Evolutionary conservation across 1,140 invertebrate species (phyloP), one percentile per base, ranked within the genome.

Genomic region (Zaprionus africanus): DNA sequence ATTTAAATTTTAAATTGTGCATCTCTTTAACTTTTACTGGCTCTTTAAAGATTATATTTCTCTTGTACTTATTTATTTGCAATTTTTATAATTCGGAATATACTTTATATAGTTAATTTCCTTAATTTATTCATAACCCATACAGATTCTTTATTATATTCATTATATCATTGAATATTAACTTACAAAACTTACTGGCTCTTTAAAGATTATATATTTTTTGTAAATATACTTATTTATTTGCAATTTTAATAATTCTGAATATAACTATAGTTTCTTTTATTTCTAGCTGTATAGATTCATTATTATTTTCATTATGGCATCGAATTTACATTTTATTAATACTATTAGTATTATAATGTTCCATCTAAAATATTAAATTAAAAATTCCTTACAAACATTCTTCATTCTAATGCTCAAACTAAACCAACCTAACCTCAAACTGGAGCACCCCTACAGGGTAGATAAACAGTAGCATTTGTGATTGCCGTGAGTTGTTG

Each of bases 401-500:
- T 17, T 43, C 12, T 5, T 15, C 1, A 15, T 38, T 38, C 36
- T 38, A 38, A 38, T 5, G 1, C 4, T 15, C 3, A 6, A 46
- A 46, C 6, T 0, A 1, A 6, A 43, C 2, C 41, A 9, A 46
- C n/a, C 17, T 13, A 51, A 0, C 46, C 46, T 24, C 11, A 22
- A 11, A 12, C 4, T 11, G 4, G 19, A 19, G 17, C 9, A 5
- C 1, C 7, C 13, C n/a, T 75, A 59, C 53, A 63, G 72, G 66
- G 72, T 63, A 63, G 62, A 4, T 7, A 77, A 79, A 73, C 81
- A 79, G 81, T 83, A 82, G 81, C 78, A 67, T 38, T 57, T 76
- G 53, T 59, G 76, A 60, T 69, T 68, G 57, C 41, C 75, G 36
- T 80, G 66, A 80, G 78, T 82, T 76, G 77, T 70, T 57, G 63